A percentile compares a stretch with the other conserved stretches of the same genome.
Evolutionary conservation across 2,888 invertebrate species (phyloP).

Genomic region (Brachyopa scutellaris): DNA sequence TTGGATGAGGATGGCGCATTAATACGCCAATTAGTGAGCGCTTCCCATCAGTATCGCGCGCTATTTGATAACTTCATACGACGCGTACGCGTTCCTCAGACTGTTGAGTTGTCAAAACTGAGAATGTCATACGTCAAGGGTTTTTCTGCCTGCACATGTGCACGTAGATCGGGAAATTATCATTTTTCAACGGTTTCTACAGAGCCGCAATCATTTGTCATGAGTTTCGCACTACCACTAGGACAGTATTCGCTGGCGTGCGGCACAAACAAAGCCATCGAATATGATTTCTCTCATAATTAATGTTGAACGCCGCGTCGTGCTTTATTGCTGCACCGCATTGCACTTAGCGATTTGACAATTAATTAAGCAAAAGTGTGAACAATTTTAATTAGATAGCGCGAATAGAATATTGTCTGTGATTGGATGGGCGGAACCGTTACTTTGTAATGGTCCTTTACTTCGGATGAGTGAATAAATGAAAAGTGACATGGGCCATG

Average conservation of each 20-base stretch:
- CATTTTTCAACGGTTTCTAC: constrained; percentile 60
- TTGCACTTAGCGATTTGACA: constrained; percentile 78
- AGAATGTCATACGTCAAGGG: constrained; percentile 68
- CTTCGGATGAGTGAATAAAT: constrained; percentile 42
- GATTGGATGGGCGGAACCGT: constrained; percentile 20
- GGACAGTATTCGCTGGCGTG: neutral
- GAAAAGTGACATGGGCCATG: too few species aligned
- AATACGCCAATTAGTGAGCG: constrained; percentile 72
- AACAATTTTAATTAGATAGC: constrained; percentile 81
- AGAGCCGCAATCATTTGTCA: constrained; percentile 59
- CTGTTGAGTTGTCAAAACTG: constrained; percentile 70
- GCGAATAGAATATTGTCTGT: constrained; percentile 41
- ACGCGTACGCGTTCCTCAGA: neutral
- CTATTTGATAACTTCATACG: constrained; percentile 70
- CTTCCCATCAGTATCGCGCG: constrained; percentile 64
- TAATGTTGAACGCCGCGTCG: constrained; percentile 37
- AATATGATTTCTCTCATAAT: constrained; percentile 64
- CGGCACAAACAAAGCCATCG: constrained; percentile 59
- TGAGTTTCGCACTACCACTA: constrained; percentile 42
- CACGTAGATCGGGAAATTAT: constrained; percentile 52
- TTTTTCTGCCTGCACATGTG: constrained; percentile 57
- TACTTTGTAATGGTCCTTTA: constrained; percentile 28
- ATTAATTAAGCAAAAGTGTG: constrained; percentile 82
- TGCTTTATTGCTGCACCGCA: constrained; percentile 36
- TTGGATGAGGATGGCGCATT: constrained; percentile 62